Evolutionary conservation across 35 echinoderm and acorn worm species (phyloP).

Genomic region (Ophioderma brevispina): DNA sequence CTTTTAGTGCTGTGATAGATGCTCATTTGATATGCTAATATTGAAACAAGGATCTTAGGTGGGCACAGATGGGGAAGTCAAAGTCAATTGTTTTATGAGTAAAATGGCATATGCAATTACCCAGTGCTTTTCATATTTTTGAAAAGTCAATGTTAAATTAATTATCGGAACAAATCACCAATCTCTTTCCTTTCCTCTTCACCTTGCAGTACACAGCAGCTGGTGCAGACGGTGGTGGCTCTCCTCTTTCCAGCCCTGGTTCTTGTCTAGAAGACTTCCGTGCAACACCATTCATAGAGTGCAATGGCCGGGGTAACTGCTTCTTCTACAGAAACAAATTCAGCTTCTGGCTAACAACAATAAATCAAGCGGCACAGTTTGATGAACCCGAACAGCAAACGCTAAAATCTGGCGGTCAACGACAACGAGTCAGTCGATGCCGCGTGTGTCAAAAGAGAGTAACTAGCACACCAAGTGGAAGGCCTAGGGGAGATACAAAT

Average conservation of each 20-base stretch:
- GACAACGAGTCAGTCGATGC: conserved; percentile 76
- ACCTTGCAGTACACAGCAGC: conserved; percentile 87
- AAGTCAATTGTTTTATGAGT: too few relatives aligned
- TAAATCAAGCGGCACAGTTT: conserved; percentile 62
- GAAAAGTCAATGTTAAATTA: too few relatives aligned
- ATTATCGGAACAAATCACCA: too few relatives aligned
- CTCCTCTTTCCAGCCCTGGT: conserved; percentile 74
- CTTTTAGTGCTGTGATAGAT: too few relatives aligned
- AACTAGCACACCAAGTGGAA: not conserved
- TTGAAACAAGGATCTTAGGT: too few relatives aligned
- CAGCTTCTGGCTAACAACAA: conserved; percentile 93
- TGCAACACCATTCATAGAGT: conserved; percentile 98
- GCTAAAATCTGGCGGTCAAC: conserved; percentile 72
- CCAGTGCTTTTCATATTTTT: too few relatives aligned
- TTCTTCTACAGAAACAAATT: conserved; percentile 88
- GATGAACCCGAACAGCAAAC: conserved; percentile 39
- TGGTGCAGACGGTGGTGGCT: conserved; percentile 87
- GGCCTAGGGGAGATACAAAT: not conserved
- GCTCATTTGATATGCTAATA: too few relatives aligned
- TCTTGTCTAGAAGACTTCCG: conserved; percentile 92
- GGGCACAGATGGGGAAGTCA: too few relatives aligned
- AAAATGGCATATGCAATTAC: too few relatives aligned
- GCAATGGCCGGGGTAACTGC: conserved; percentile 89
- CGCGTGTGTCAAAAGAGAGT: conserved; percentile 82
- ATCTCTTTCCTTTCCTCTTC: not conserved